These are phyloP conservation scores for Nasonovia ribisnigri DNA, from an alignment of 2,888 invertebrate genomes.

Conservation along the genomic window DNA sequence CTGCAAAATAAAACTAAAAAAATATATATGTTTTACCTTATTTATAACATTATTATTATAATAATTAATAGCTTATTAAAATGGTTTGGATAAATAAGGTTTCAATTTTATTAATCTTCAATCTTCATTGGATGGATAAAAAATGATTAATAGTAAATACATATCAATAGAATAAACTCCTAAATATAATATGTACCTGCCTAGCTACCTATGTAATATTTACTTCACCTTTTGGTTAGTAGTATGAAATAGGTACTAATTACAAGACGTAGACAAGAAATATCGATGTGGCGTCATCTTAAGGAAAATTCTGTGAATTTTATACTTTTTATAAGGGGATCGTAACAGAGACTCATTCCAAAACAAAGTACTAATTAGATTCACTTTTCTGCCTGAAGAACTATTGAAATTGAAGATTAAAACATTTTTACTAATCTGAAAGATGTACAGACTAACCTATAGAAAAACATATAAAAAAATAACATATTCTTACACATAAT, in stretches of 20 bases:
- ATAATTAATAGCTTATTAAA: neutral
- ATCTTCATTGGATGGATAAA: neutral
- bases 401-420: neutral
- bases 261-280: too few species aligned
- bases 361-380: neutral
- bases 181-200: too few species aligned
- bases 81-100: neutral
- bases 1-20: too few species aligned
- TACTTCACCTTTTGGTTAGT: neutral
- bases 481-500: too few species aligned
- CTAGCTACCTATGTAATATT: neutral
- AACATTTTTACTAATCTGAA: neutral
- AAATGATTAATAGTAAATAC: neutral
- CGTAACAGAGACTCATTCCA: rapidly evolving
- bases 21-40: neutral
- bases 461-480: neutral
- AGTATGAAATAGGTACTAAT: too few species aligned
- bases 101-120: neutral
- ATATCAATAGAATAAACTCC: neutral
- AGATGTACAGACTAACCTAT: too few species aligned
- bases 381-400: neutral
- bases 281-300: too few species aligned
- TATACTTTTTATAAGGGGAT: neutral
- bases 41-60: neutral
- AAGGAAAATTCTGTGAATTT: neutral